Evolutionary conservation across 2,113 vertebrate species (phyloP).

Genomic region (Pituophis catenifer): DNA sequence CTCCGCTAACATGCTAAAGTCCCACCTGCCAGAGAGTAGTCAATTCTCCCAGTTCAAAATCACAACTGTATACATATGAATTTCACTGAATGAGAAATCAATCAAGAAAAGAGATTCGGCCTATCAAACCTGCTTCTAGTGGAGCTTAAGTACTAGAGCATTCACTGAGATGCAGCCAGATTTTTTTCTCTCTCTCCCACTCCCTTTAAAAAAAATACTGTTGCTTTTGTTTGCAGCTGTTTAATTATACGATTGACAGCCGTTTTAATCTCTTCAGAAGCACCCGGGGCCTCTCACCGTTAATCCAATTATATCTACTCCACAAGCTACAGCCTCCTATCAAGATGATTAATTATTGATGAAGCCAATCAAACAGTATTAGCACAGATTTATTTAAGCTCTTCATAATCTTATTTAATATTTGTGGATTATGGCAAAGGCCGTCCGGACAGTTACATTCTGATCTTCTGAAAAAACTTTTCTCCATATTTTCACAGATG

Average conservation of each 20-base stretch:
- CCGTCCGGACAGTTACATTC: slow-evolving; percentile 51
- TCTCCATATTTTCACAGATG: neutral
- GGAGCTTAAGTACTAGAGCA: slow-evolving; percentile 66
- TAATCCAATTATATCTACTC: slow-evolving; percentile 99
- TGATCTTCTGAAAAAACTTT: slow-evolving; percentile 27
- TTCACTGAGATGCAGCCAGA: slow-evolving; percentile 64
- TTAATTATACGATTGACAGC: slow-evolving; percentile 97
- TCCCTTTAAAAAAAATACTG: slow-evolving; percentile 34
- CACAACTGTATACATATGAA: slow-evolving; percentile 24
- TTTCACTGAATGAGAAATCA: slow-evolving; percentile 51
- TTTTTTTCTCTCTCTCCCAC: neutral
- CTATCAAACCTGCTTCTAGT: slow-evolving; percentile 50
- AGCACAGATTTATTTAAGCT: slow-evolving; percentile 75
- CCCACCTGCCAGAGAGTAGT: slow-evolving; percentile 54
- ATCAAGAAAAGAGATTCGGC: slow-evolving; percentile 43
- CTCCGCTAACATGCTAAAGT: slow-evolving; percentile 26
- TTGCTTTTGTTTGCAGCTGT: slow-evolving; percentile 79
- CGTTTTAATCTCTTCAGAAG: slow-evolving; percentile 97
- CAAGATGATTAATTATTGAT: slow-evolving; percentile 85
- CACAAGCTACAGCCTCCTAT: slow-evolving; percentile 78
- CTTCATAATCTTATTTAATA: slow-evolving; percentile 56
- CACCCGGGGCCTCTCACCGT: slow-evolving; percentile 78
- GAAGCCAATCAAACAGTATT: slow-evolving; percentile 81
- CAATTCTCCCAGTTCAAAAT: slow-evolving; percentile 20
- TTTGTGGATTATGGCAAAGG: slow-evolving; percentile 63